Evolutionary conservation across 2,113 vertebrate genomes (phyloP).

Genomic region (Narcine bancroftii): DNA sequence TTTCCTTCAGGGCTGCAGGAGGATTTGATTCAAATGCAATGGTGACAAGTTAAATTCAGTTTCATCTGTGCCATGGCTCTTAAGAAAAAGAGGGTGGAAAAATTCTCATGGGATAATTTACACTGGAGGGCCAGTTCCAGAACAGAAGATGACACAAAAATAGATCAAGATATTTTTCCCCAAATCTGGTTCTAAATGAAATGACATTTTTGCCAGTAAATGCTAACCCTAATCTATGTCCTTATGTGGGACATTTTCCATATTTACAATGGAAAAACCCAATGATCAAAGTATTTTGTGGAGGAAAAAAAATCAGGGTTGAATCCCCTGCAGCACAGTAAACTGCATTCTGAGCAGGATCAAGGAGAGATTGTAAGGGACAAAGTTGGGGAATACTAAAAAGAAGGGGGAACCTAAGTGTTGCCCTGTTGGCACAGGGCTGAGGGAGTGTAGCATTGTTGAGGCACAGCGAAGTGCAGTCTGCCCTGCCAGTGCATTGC

Average conservation of each 20-base stretch:
- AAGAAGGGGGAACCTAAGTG: neutral
- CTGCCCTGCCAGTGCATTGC: neutral
- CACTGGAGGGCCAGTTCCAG: neutral
- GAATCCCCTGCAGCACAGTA: too few species aligned
- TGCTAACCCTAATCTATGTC: neutral
- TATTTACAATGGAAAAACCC: too few species aligned
- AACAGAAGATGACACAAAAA: neutral
- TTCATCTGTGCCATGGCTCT: neutral
- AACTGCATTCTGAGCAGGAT: neutral
- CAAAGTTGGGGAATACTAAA: neutral
- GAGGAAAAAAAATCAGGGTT: neutral
- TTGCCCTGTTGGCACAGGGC: neutral
- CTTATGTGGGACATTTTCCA: too few species aligned
- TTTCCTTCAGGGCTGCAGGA: neutral
- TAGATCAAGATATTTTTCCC: neutral
- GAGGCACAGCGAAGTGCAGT: too few species aligned
- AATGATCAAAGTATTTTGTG: too few species aligned
- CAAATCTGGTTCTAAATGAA: neutral
- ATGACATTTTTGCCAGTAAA: neutral
- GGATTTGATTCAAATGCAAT: neutral
- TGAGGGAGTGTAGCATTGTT: neutral
- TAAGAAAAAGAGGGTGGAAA: neutral
- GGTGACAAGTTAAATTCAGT: neutral
- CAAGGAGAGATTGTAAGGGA: too few species aligned
- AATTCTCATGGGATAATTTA: neutral